Base-by-base conservation (phyloP, 2,888 invertebrate genomes). In the Drosophila robusta region DNA sequence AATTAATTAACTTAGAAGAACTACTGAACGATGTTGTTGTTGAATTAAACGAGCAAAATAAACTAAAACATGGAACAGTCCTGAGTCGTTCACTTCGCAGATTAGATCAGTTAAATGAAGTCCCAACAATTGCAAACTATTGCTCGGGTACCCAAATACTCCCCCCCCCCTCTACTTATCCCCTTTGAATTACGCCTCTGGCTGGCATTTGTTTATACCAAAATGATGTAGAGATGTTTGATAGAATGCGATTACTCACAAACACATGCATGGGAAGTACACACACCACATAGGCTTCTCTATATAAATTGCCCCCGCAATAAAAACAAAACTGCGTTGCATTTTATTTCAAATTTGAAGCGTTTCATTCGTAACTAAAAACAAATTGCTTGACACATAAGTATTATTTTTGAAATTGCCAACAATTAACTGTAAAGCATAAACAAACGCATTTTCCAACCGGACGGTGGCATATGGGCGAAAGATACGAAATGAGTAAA, bases 311-410 rank as follows among this genome's bases (percentile, higher is more conserved):
- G 24, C 51, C 39, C 45, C 42, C 46, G 38, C 44, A 34, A 47
- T 32, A 63, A n/a, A 42, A 58, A 74, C 29, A n/a, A 42, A 58
- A 74, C 29, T 67, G 42, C 64, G 56, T 52, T 69, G 54, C 51
- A 72, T 42, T 66, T 72, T 45, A 52, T 54, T 60, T 57, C 14
- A 34, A 5, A 9, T 11, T 11, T 42, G 18, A 49, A 54, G 18
- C 1, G 22, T 18, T 50, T 24, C n/a, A 63, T 63, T 68, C 34
- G 36, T 24, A 56, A 11, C 7, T 39, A 32, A 36, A 42, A 46
- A 51, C 24, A 58, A 50, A 50, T 50, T 41, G n/a, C 3, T 18
- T 22, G 34, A 34, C 12, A 34, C 34, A 34, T 34, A 4, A 34
- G 34, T 34, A 34, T 34, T 41, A 24, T 24, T 45, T 24, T 39